A percentile compares a stretch with the other conserved stretches of the same genome.
Evolutionary conservation across 2,113 vertebrate species (phyloP).

Genomic region (Salminus brasiliensis): DNA sequence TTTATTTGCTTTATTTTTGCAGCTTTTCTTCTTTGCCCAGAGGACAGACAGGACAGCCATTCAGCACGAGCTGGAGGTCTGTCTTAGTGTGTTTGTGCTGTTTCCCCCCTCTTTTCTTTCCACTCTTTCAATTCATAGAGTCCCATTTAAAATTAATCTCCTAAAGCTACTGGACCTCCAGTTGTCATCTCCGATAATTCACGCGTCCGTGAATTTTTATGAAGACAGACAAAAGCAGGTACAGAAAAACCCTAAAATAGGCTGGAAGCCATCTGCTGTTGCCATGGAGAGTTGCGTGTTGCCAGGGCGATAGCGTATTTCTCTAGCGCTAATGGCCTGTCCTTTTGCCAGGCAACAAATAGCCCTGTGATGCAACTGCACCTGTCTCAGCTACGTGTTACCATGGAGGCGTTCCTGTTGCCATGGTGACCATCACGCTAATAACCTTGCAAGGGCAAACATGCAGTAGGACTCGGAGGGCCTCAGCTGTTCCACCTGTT

Average conservation of each 20-base stretch:
- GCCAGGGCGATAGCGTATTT: constrained; percentile 80
- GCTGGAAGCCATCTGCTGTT: constrained; percentile 74
- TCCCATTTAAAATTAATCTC: constrained; percentile 62
- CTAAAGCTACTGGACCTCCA: constrained; percentile 66
- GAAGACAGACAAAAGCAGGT: constrained; percentile 70
- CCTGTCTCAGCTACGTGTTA: constrained; percentile 81
- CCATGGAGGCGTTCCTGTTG: constrained; percentile 80
- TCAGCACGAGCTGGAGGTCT: constrained; percentile 46
- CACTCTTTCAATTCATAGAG: constrained; percentile 52
- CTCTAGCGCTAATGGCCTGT: constrained; percentile 80
- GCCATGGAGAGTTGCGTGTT: constrained; percentile 77
- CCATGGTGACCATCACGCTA: constrained; percentile 82
- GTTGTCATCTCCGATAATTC: constrained; percentile 73
- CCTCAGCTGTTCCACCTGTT: constrained; percentile 59
- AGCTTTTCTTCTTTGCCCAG: constrained; percentile 37
- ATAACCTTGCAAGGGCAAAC: constrained; percentile 81
- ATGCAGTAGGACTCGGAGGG: constrained; percentile 62
- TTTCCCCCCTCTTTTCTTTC: constrained; percentile 32
- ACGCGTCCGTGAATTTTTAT: constrained; percentile 67
- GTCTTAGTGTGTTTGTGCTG: neutral
- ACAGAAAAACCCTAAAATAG: constrained; percentile 57
- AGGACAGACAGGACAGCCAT: constrained; percentile 47
- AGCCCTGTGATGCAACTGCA: constrained; percentile 82
- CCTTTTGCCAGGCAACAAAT: constrained; percentile 84
- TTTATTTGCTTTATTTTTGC: constrained; percentile 36